A percentile compares a stretch with the other conserved stretches of the same genome.
phyloP scores from a whole-genome alignment of 1,140 invertebrate species.

The Latrodectus geometricus region DNA sequence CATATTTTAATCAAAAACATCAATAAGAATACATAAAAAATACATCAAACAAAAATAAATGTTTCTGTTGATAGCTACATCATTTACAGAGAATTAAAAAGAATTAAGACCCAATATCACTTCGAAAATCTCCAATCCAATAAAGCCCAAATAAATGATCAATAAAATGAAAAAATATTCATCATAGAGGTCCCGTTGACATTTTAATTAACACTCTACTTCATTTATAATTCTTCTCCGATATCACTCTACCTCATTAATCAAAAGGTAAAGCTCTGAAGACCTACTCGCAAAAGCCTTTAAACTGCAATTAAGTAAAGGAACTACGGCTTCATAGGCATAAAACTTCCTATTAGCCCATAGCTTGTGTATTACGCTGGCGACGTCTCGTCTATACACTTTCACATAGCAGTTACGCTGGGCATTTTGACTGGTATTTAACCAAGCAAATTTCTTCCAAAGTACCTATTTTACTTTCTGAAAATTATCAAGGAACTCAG shows the following conservation, averaged over 20 bases:
- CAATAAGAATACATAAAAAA: too few species aligned
- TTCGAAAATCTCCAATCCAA: background rate
- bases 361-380: background rate
- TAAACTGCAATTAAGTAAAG: slow-evolving; percentile 24
- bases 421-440: background rate
- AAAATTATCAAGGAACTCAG: background rate
- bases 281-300: slow-evolving; percentile 18
- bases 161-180: slow-evolving; percentile 9
- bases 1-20: too few species aligned
- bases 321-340: slow-evolving; percentile 11
- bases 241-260: slow-evolving; percentile 9
- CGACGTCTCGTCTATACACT: slow-evolving; percentile 28
- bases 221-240: slow-evolving; percentile 20
- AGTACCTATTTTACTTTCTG: background rate
- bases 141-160: background rate
- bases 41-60: too few species aligned
- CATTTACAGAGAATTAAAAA: too few species aligned
- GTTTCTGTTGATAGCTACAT: too few species aligned
- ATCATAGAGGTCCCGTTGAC: slow-evolving; percentile 4
- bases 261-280: slow-evolving; percentile 25
- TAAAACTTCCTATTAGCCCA: background rate
- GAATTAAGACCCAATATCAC: too few species aligned
- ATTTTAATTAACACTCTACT: slow-evolving; percentile 28
- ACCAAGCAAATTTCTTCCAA: background rate
- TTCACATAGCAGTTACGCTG: background rate